phyloP scores from a whole-genome alignment of 1,140 invertebrate genomes.

The Marisa cornuarietis region DNA sequence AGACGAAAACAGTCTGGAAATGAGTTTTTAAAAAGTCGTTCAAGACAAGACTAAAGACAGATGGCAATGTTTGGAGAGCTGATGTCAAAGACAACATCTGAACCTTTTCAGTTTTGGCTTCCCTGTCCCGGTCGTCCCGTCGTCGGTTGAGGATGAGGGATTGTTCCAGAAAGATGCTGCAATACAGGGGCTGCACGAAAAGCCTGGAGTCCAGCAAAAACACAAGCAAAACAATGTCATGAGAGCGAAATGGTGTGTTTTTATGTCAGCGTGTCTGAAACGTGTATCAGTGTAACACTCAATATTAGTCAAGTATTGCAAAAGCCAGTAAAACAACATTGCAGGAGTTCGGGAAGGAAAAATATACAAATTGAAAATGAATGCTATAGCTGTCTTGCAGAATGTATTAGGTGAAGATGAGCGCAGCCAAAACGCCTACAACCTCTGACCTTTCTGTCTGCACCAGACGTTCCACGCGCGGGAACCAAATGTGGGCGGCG shows the following conservation, averaged over 20 bases:
- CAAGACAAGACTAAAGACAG: too few species aligned
- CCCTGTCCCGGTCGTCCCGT: constrained; percentile 85
- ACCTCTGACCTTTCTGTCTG: constrained; percentile 51
- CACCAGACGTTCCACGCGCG: constrained; percentile 52
- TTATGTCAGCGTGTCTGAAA: not conserved
- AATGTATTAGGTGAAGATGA: not conserved
- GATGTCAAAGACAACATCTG: not conserved
- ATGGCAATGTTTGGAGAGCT: too few species aligned
- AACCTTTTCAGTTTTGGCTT: constrained; percentile 44
- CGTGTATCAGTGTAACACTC: too few species aligned
- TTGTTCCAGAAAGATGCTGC: constrained; percentile 92
- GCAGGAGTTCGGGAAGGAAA: too few species aligned
- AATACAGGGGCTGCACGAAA: constrained; percentile 96
- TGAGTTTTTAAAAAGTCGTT: too few species aligned
- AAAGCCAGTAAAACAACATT: too few species aligned
- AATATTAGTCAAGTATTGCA: too few species aligned
- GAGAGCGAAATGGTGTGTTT: not conserved
- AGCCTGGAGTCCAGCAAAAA: constrained; percentile 71
- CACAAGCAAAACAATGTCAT: not conserved
- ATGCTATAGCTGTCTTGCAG: not conserved
- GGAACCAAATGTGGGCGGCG: constrained; percentile 56
- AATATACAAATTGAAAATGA: too few species aligned
- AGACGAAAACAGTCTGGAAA: too few species aligned
- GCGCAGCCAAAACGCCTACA: too few species aligned
- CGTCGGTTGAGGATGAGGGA: constrained; percentile 93